Percentiles rank a stretch among this genome's conserved stretches.
These are phyloP conservation scores for Gymnosoma rotundatum DNA, from an alignment of 2,888 invertebrate species.

Conservation along the genomic window DNA sequence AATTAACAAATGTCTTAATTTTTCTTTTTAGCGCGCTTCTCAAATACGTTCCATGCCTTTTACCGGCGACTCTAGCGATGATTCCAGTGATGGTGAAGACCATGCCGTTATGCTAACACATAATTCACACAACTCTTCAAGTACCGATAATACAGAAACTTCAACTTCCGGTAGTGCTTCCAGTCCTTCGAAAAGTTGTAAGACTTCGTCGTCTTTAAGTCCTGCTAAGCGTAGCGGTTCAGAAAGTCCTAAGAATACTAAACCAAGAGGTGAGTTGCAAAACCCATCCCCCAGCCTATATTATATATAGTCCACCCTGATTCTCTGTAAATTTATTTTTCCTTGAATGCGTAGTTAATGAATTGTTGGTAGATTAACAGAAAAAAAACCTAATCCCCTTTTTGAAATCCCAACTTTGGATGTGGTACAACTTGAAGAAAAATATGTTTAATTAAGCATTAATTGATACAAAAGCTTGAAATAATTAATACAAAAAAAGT, in stretches of 20 bases:
- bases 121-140: conserved; percentile 82
- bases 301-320: background rate
- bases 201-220: conserved; percentile 92
- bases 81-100: conserved; percentile 96
- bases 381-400: background rate
- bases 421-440: conserved; percentile 22
- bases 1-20: too few relatives aligned
- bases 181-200: conserved; percentile 93
- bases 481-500: background rate
- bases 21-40: conserved; percentile 88
- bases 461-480: conserved; percentile 25
- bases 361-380: conserved; percentile 66
- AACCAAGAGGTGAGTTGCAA: conserved; percentile 87
- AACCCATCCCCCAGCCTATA: background rate
- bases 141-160: conserved; percentile 85
- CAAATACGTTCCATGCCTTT: conserved; percentile 98
- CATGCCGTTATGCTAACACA: conserved; percentile 82
- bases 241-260: conserved; percentile 88
- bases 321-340: conserved; percentile 9
- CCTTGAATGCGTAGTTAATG: conserved; percentile 72
- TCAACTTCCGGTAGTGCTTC: conserved; percentile 86
- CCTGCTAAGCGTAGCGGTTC: conserved; percentile 93
- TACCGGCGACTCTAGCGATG: conserved; percentile 96
- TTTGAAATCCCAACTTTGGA: conserved; percentile 29
- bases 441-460: conserved; percentile 15